These are phyloP conservation scores for Clupea harengus DNA, from an alignment of 2,113 vertebrate species.

Conservation along the genomic window DNA sequence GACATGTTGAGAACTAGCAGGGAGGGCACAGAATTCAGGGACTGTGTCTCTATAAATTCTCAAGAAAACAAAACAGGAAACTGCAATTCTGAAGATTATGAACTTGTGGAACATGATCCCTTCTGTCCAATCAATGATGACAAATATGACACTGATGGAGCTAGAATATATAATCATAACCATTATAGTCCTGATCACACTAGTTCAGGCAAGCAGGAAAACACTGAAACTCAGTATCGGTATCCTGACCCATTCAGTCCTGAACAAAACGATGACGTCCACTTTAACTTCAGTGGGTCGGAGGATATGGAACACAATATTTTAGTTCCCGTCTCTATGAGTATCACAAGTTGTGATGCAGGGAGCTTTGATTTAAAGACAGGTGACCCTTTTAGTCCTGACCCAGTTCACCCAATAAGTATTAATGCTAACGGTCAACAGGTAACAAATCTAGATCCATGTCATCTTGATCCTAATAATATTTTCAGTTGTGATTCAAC, in stretches of 20 bases:
- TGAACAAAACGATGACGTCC: background rate
- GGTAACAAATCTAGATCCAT: background rate
- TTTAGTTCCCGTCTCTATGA: background rate
- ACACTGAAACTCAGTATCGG: background rate
- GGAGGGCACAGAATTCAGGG: background rate
- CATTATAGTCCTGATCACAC: background rate
- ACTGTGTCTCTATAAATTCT: background rate
- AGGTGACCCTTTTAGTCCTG: background rate
- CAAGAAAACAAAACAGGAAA: background rate
- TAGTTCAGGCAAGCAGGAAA: background rate
- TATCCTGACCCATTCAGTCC: conserved; percentile 3
- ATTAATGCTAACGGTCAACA: background rate
- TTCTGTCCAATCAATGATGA: background rate
- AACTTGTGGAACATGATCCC: background rate
- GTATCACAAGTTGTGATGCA: background rate
- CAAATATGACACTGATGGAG: background rate
- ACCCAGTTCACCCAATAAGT: background rate
- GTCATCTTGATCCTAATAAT: background rate
- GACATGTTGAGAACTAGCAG: background rate
- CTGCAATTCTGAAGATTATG: background rate
- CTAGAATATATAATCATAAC: background rate
- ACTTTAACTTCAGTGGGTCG: background rate
- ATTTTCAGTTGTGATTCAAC: background rate
- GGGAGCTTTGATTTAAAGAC: background rate
- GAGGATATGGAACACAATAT: background rate